Percentiles rank a stretch among this genome's conserved stretches.
Conservation (phyloP, 2,797 vertebrate genomes). For the Hoplostethus atlanticus region DNA sequence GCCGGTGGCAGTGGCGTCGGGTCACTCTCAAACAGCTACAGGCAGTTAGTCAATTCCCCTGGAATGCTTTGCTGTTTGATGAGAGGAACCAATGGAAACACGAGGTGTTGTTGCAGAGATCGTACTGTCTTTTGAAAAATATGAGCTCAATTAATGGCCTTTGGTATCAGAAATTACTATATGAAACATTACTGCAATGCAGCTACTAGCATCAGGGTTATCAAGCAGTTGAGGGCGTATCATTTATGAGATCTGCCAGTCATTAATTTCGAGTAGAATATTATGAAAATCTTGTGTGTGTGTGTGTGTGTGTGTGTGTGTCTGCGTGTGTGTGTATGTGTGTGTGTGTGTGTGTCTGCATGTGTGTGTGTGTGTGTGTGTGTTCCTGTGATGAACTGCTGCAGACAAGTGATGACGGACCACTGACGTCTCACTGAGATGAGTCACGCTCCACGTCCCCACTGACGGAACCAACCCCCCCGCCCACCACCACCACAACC, state of each 20-base stretch:
- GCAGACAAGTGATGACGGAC: constrained; percentile 72
- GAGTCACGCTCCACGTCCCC: constrained; percentile 75
- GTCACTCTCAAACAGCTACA: constrained; percentile 45
- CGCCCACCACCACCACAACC: background rate
- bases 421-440: constrained; percentile 77
- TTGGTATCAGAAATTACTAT: constrained; percentile 42
- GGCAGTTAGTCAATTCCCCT: constrained; percentile 2
- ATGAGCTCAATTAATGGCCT: constrained; percentile 38
- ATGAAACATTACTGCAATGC: constrained; percentile 27
- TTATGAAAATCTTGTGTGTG: constrained; percentile 25
- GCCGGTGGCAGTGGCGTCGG: constrained; percentile 34
- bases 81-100: background rate
- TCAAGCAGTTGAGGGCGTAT: constrained; percentile 47
- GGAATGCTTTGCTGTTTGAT: constrained; percentile 12
- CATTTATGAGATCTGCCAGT: constrained; percentile 49
- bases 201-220: constrained; percentile 50
- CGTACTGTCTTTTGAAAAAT: constrained; percentile 16
- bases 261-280: constrained; percentile 55
- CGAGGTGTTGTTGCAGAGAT: background rate
- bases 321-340: constrained; percentile 4
- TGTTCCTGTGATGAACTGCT: constrained; percentile 37
- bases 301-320: background rate
- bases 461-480: constrained; percentile 29
- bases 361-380: constrained; percentile 27
- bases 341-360: constrained; percentile 5